Conservation (phyloP, 2,113 vertebrate genomes). For the Tragelaphus imberbis region DNA sequence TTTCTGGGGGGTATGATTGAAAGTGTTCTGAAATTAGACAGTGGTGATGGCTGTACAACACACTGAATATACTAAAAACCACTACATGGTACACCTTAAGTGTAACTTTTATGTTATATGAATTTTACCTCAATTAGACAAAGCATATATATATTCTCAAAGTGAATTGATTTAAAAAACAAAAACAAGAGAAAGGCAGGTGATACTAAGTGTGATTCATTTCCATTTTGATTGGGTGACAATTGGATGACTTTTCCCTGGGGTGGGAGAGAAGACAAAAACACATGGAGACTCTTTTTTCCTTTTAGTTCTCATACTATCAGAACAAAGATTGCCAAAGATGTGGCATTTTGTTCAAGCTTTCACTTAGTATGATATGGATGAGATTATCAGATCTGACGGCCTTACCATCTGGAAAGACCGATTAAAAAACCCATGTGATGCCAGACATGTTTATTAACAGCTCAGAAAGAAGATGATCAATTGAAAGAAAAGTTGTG, state of each 20-base stretch:
- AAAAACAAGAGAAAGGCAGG: background rate
- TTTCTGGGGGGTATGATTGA: background rate
- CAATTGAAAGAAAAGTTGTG: conserved; percentile 45
- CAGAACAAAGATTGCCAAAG: background rate
- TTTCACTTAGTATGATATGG: background rate
- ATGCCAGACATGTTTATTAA: conserved; percentile 54
- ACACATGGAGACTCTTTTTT: background rate
- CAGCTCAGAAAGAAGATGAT: conserved; percentile 40
- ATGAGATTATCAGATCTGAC: conserved; percentile 29
- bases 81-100: background rate
- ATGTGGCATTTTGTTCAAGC: conserved; percentile 34
- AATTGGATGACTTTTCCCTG: background rate
- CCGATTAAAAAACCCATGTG: conserved; percentile 13
- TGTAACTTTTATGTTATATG: background rate
- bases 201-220: background rate
- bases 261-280: background rate
- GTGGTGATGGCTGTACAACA: background rate
- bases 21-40: background rate
- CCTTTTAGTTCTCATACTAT: background rate
- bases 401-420: conserved; percentile 48
- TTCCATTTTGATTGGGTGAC: background rate
- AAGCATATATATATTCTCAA: background rate
- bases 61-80: background rate
- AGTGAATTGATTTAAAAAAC: background rate
- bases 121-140: background rate